Base-by-base conservation (phyloP, 1,140 invertebrate species). In the Oedothorax gibbosus region DNA sequence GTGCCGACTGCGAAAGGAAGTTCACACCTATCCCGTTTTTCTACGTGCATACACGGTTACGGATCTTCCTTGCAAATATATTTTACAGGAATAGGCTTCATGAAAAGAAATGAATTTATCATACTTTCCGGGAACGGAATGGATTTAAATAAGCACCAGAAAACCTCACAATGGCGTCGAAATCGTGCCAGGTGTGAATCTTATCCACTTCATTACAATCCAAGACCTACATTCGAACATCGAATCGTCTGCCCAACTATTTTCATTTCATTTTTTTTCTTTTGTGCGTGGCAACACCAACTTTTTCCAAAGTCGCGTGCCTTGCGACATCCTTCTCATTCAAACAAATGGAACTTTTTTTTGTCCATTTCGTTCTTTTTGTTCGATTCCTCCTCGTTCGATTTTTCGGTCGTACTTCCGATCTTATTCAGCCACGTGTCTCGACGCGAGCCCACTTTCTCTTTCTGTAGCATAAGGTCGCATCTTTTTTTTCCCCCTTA, bases 361-460 rank as follows among this genome's bases (percentile, higher is more conserved):
- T 35, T 35, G 35, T 35, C 35, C 35, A 35, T 35, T 35, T 35
- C 35, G 35, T 35, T 35, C 35, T 35, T 35, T 35, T 35, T 35
- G 35, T 53, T 20, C 69, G 15, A 53, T 9, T 71, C 50, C 50
- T 51, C 69, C 50, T 49, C 69, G 69, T 71, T 71, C 50, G 50
- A 71, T 71, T 71, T 35, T 71, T 71, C 69, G 50, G 50, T 71
- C 49, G 69, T 71, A 71, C 69, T 53, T 71, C 69, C 69, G 69
- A 71, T 71, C n/a, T 51, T 12, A 53, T 71, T 71, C 15, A 53
- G 69, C 69, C 69, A 71, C 69, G 69, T 71, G 69, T 71, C 69
- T 18, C 69, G 69, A 51, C 69, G 69, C 69, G 69, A 71, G 69
- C 69, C 54, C 54, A 71, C 69, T 71, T 71, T 71, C 69, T 71